Conservation (phyloP, 2,888 invertebrate genomes). For the Pseudococcus viburni region DNA sequence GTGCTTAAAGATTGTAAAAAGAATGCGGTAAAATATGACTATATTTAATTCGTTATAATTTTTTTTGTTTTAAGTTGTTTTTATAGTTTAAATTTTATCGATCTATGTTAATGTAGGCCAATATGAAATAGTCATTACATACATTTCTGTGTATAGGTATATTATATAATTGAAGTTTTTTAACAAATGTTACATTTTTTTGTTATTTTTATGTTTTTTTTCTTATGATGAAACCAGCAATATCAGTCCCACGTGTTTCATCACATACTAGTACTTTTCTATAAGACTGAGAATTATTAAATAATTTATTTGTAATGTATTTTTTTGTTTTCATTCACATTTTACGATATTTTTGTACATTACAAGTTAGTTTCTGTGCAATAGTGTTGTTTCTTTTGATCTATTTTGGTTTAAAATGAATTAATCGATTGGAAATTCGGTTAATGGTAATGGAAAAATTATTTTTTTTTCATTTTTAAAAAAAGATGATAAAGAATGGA, state of each 20-base stretch:
- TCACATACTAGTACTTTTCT: conserved; percentile 62
- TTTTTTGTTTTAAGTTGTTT: conserved; percentile 43
- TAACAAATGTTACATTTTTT: conserved; percentile 62
- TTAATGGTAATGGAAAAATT: no score
- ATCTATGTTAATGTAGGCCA: conserved; percentile 14
- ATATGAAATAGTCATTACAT: conserved; percentile 54
- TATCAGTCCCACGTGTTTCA: conserved; percentile 59
- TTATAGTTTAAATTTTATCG: conserved; percentile 47
- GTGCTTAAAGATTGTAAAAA: conserved; percentile 43
- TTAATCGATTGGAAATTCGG: neutral
- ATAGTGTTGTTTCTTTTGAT: neutral
- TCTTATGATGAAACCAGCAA: conserved; percentile 55
- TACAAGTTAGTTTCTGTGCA: conserved; percentile 62
- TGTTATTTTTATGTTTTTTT: conserved; percentile 51
- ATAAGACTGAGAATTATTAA: conserved; percentile 63
- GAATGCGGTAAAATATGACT: neutral
- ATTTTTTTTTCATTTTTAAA: no score
- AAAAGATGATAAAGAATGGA: no score
- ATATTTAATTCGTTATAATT: conserved; percentile 31
- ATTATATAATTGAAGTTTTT: conserved; percentile 44
- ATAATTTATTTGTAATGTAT: conserved; percentile 62
- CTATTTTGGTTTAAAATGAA: neutral
- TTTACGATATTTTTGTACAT: conserved; percentile 60
- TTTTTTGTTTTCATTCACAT: conserved; percentile 62
- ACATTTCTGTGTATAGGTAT: conserved; percentile 50